A percentile compares a stretch with the other conserved stretches of the same genome.
Conservation (phyloP, 2,888 invertebrate species). For the Cephus rjabovi region DNA sequence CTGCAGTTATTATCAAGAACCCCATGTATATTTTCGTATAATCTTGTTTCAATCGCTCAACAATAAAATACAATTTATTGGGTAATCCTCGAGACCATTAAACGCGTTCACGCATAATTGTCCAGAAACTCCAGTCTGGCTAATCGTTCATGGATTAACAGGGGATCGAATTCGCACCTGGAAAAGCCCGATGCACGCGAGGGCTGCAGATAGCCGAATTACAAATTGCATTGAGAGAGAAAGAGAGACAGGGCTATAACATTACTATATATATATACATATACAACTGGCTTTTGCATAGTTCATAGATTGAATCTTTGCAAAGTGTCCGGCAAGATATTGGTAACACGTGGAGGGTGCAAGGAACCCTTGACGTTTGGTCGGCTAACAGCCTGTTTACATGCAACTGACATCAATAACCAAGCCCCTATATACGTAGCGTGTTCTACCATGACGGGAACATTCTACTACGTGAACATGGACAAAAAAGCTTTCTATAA, state of each 20-base stretch:
- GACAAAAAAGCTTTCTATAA: constrained; percentile 30
- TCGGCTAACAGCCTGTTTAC: constrained; percentile 42
- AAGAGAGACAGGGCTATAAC: no score
- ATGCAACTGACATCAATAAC: constrained; percentile 43
- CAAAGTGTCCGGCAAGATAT: neutral
- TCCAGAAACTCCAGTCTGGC: neutral
- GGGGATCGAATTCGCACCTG: no score
- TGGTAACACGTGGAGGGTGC: neutral
- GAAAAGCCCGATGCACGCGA: no score
- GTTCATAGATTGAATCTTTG: neutral
- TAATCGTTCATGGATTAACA: neutral
- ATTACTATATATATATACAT: no score
- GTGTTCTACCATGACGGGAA: constrained; percentile 32
- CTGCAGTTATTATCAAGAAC: no score
- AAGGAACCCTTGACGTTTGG: neutral
- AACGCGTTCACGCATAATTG: neutral
- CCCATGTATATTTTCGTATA: no score
- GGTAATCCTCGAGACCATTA: neutral
- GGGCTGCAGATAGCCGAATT: no score
- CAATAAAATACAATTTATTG: no score
- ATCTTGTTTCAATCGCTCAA: no score
- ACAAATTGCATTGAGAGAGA: no score
- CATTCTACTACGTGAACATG: constrained; percentile 23
- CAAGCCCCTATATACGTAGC: constrained; percentile 24
- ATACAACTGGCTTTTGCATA: neutral